These are phyloP conservation scores for Hemiprocne comata DNA, from an alignment of 2,113 vertebrate genomes.

Conservation along the genomic window DNA sequence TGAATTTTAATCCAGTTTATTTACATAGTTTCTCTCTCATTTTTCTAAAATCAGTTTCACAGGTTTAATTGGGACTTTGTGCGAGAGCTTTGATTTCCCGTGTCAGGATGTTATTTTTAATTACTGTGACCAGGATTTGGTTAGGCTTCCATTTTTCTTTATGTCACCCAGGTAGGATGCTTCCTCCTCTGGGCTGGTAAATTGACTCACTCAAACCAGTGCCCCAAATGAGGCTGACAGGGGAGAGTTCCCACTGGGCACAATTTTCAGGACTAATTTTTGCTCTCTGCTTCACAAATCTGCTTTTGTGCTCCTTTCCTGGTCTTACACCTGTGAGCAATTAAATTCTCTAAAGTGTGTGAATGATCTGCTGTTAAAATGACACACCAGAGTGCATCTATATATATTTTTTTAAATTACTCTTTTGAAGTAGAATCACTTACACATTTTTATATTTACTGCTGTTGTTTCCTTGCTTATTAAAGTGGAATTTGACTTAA, in stretches of 20 bases:
- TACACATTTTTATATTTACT: background rate
- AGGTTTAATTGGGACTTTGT: background rate
- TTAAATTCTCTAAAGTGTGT: background rate
- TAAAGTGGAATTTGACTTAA: background rate
- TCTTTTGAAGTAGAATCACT: background rate
- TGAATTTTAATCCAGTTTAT: background rate
- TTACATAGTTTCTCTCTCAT: background rate
- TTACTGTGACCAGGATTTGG: background rate
- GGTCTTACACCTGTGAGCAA: background rate
- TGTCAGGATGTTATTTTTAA: slow-evolving; percentile 20
- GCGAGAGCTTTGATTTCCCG: slow-evolving; percentile 52
- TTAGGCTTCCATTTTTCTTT: background rate
- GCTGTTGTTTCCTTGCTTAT: background rate
- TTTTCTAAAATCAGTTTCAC: background rate
- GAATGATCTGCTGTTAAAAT: background rate
- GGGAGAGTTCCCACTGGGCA: slow-evolving; percentile 14
- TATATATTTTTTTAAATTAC: background rate
- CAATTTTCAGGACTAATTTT: slow-evolving; percentile 51
- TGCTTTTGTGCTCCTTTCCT: background rate
- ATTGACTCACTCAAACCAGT: background rate
- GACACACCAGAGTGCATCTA: background rate
- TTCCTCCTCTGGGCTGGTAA: slow-evolving; percentile 3
- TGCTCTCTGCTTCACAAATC: background rate
- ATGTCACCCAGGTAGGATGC: background rate
- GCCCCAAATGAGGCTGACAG: background rate